These are phyloP conservation scores for Drosophila sturtevanti DNA, from an alignment of 1,140 invertebrate species.

Conservation along the genomic window DNA sequence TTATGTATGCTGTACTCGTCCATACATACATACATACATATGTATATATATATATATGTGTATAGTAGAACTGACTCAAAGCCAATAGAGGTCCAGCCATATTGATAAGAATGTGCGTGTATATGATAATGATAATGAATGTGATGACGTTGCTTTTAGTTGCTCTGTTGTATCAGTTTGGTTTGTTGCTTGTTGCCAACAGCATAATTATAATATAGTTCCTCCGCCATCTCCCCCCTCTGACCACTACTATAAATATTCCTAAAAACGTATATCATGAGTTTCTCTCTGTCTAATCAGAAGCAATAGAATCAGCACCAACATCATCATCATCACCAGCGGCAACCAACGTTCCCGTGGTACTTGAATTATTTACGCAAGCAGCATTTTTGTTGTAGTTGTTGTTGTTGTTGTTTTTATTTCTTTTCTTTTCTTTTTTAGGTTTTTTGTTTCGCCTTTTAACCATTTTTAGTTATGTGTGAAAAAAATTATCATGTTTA, in stretches of 20 bases:
- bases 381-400: too few relatives aligned
- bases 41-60: not conserved
- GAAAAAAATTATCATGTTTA: slow-evolving; percentile 28
- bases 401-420: too few relatives aligned
- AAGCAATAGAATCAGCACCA: not conserved
- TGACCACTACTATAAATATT: too few relatives aligned
- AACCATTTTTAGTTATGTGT: slow-evolving; percentile 22
- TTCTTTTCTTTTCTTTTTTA: too few relatives aligned
- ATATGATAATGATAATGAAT: slow-evolving; percentile 32
- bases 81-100: not conserved
- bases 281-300: slow-evolving; percentile 12
- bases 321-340: not conserved
- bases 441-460: slow-evolving; percentile 3
- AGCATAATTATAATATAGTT: slow-evolving; percentile 50
- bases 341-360: not conserved
- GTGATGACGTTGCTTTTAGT: slow-evolving; percentile 34
- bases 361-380: slow-evolving; percentile 57
- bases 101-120: slow-evolving; percentile 8
- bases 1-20: too few relatives aligned
- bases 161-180: not conserved
- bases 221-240: slow-evolving; percentile 19
- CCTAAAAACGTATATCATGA: too few relatives aligned
- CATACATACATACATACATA: too few relatives aligned
- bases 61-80: slow-evolving; percentile 6
- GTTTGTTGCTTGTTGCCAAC: slow-evolving; percentile 47